Conservation (phyloP, 2,888 invertebrate species). For the Ochropleura plecta region DNA sequence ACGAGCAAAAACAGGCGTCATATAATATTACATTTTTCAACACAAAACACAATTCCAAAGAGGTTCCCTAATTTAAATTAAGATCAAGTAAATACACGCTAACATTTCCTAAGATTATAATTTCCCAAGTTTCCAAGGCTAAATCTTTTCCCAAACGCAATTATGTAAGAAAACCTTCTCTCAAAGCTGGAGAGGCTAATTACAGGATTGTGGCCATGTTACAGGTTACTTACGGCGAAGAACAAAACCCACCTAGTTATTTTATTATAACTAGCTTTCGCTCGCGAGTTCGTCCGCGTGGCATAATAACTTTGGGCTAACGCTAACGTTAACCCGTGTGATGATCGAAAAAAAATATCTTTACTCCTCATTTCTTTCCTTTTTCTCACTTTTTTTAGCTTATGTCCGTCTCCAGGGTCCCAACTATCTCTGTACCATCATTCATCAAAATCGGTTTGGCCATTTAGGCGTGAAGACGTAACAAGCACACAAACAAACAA, state of each 20-base stretch:
- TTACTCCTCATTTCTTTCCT: too few species aligned
- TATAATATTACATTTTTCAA: neutral
- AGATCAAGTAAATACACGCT: conserved; percentile 25
- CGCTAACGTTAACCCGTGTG: too few species aligned
- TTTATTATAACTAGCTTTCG: neutral
- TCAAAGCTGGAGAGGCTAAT: conserved; percentile 57
- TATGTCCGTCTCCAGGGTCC: too few species aligned
- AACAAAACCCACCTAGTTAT: conserved; percentile 31
- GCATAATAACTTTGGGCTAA: too few species aligned
- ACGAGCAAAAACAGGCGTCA: neutral
- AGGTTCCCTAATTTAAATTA: conserved; percentile 4
- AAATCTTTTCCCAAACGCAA: conserved; percentile 61
- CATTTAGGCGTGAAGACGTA: too few species aligned
- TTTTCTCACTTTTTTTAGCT: too few species aligned
- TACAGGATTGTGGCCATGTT: conserved; percentile 56
- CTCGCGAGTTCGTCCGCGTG: too few species aligned
- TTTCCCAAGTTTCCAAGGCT: conserved; percentile 36
- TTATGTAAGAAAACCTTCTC: conserved; percentile 61
- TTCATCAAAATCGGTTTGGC: too few species aligned
- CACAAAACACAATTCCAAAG: neutral
- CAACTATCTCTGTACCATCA: too few species aligned
- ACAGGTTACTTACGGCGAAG: conserved; percentile 38
- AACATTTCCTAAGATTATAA: conserved; percentile 44
- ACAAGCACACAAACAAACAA: too few species aligned
- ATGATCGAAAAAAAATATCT: too few species aligned